A percentile compares a stretch with the other conserved stretches of the same genome.
Conservation (phyloP, 1,140 invertebrate species). For the Andrena cerasifolii region DNA sequence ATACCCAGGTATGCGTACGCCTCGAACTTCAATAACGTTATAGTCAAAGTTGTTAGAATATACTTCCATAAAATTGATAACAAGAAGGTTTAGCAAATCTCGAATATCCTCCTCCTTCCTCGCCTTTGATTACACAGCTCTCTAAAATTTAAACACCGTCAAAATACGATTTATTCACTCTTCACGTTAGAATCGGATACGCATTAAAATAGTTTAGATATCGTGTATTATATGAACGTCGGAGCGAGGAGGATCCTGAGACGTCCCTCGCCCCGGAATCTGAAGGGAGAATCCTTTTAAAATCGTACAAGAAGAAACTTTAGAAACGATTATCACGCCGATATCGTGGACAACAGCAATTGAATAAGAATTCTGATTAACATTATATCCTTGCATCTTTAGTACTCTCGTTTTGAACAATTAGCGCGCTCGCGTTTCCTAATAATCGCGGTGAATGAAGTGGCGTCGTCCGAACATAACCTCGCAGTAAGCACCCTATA, state of each 20-base stretch:
- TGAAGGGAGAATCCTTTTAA: no score
- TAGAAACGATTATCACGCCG: not conserved
- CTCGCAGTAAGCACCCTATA: not conserved
- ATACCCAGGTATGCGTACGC: not conserved
- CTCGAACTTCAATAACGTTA: not conserved
- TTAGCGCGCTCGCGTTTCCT: not conserved
- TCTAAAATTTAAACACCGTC: not conserved
- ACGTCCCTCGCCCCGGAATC: no score
- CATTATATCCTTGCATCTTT: not conserved
- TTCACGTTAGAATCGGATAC: not conserved
- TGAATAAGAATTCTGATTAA: not conserved
- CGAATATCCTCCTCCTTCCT: not conserved
- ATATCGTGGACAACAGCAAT: not conserved
- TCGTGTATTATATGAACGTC: not conserved
- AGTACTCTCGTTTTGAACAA: not conserved
- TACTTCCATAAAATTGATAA: constrained; percentile 14
- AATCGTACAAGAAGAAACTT: constrained; percentile 2
- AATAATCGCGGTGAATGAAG: not conserved
- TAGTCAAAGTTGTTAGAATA: constrained; percentile 3
- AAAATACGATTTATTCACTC: not conserved
- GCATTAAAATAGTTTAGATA: constrained; percentile 19
- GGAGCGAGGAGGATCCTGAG: no score
- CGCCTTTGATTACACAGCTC: no score
- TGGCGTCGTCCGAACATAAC: not conserved
- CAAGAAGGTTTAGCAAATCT: constrained; percentile 5